Percentiles rank a stretch among this genome's conserved stretches.
Evolutionary conservation across 2,113 vertebrate genomes (phyloP).

Genomic region (Gavialis gangeticus): DNA sequence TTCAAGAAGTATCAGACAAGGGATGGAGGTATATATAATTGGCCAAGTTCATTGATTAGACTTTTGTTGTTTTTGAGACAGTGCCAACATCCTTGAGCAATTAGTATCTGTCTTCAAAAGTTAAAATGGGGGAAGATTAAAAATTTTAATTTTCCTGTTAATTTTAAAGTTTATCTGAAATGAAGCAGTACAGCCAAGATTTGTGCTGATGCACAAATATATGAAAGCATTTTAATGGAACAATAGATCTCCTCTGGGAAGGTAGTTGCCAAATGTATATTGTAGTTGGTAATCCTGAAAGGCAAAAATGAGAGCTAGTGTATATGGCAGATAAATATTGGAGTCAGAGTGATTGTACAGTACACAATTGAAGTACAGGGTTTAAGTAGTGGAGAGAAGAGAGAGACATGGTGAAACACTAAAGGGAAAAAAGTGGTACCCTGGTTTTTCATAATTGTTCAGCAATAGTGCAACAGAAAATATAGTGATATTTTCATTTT

Average conservation of each 20-base stretch:
- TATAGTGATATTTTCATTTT: neutral
- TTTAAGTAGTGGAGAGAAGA: neutral
- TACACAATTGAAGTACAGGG: neutral
- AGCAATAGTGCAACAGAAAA: rapidly evolving
- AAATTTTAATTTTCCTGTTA: slow-evolving; percentile 13
- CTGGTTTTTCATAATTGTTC: neutral
- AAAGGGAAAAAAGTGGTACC: neutral
- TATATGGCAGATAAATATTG: neutral
- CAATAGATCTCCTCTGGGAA: neutral
- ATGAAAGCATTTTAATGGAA: neutral
- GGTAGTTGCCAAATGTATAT: neutral
- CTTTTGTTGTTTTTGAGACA: neutral
- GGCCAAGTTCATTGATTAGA: neutral
- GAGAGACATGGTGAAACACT: neutral
- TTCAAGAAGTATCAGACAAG: neutral
- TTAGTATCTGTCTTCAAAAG: neutral
- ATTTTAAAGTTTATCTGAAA: neutral
- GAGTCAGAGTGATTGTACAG: neutral
- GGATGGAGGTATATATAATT: neutral
- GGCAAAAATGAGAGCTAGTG: neutral
- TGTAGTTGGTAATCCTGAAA: neutral
- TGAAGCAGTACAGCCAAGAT: neutral
- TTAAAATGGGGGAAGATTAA: neutral
- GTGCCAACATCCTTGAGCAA: neutral
- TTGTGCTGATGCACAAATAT: neutral